Evolutionary conservation across 1,140 invertebrate species (phyloP), one percentile per base, ranked within the genome.

Genomic region (Atopsyche davidsoni): DNA sequence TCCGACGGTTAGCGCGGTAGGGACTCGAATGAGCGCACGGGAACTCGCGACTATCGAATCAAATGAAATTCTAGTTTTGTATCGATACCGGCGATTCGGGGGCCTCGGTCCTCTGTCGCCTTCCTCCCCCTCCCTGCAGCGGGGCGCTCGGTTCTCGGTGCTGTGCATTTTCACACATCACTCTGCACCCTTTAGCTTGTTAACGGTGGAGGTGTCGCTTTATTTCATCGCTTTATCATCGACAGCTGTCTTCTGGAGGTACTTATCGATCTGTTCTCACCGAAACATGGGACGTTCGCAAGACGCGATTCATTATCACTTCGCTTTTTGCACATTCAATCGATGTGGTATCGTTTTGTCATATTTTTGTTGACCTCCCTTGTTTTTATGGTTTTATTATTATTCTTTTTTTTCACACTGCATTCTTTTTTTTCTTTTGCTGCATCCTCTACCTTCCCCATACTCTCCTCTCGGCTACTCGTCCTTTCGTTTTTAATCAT

Each of bases 371-470:
- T 54, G 48, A 45, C 53, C 24, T 57, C 51, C 53, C 51, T 39
- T 31, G 51, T 55, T 58, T 60, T 50, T 32, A 48, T 57, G 23
- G 46, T 59, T 60, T 58, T 58, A 48, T 60, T 59, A 49, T 45
- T 56, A 45, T 60, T 61, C 52, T 64, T 58, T 61, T 49, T 52
- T 61, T 64, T 64, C 59, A 65, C 68, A 64, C 65, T 70, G 69
- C 70, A 77, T 75, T 78, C 75, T 74, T 79, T 75, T 77, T 70
- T 75, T 77, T 70, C 74, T 79, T 81, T 78, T 80, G 75, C 77
- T 79, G 68, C 76, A 73, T 73, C 73, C 72, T 66, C 64, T 58
- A 60, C 57, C 60, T 61, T 60, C 44, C 51, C 62, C 60, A 38
- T 42, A 47, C 44, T 60, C 53, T 58, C 60, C 56, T 58, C 60